Conservation (phyloP, 2,888 invertebrate genomes). For the Schizaphis graminum region DNA sequence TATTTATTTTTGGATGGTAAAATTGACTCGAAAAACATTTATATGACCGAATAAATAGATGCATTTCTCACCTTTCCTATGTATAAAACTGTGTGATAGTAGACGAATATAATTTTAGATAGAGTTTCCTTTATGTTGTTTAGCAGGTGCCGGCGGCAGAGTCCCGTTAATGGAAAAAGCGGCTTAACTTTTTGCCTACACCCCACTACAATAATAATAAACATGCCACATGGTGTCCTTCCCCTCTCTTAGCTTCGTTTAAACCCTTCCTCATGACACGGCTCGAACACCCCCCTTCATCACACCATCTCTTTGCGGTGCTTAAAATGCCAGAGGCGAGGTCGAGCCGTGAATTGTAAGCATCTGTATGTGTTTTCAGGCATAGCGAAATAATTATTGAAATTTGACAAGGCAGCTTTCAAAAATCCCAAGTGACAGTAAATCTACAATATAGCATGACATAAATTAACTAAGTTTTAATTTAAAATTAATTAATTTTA, state of each 20-base stretch:
- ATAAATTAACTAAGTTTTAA: conserved; percentile 36
- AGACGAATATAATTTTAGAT: conserved; percentile 53
- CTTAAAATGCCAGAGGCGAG: conserved; percentile 54
- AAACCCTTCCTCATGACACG: conserved; percentile 42
- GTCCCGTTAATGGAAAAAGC: conserved; percentile 62
- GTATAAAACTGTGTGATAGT: background rate
- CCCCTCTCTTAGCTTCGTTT: conserved; percentile 28
- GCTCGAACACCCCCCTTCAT: background rate
- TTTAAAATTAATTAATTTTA: conserved; percentile 52
- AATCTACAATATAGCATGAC: background rate
- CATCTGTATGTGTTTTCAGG: conserved; percentile 28
- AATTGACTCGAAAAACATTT: conserved; percentile 49
- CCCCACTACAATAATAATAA: conserved; percentile 57
- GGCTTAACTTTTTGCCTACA: conserved; percentile 62
- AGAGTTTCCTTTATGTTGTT: conserved; percentile 57
- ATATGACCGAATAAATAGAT: conserved; percentile 47
- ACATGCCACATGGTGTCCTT: conserved; percentile 30
- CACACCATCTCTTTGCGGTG: background rate
- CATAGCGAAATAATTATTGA: conserved; percentile 54
- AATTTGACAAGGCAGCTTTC: conserved; percentile 49
- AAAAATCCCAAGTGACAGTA: conserved; percentile 24
- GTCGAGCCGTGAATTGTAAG: conserved; percentile 49
- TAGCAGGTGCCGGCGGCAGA: conserved; percentile 58
- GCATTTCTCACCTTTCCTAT: conserved; percentile 27
- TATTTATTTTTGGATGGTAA: conserved; percentile 20